phyloP scores from a whole-genome alignment of 1,140 invertebrate genomes.

The Bombus pascuorum region DNA sequence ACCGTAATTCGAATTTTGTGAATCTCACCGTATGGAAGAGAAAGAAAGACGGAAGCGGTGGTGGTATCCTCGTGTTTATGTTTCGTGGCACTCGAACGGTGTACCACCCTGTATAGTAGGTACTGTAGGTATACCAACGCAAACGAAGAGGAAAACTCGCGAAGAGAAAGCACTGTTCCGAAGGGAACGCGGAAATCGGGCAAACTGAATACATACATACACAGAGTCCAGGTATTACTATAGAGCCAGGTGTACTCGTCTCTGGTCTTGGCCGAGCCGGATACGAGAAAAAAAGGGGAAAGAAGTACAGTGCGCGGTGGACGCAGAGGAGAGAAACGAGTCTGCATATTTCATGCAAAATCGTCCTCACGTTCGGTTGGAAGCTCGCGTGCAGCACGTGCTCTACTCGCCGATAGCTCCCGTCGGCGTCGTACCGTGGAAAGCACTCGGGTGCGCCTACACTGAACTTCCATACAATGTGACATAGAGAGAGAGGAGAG shows the following conservation, averaged over 20 bases:
- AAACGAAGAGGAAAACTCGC: neutral
- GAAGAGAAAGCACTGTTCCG: neutral
- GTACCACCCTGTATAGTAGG: too few relatives aligned
- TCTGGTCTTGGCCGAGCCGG: neutral
- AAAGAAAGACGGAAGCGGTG: too few relatives aligned
- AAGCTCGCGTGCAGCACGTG: constrained; percentile 47
- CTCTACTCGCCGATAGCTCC: constrained; percentile 43
- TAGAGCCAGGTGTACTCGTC: neutral
- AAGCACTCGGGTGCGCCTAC: constrained; percentile 44
- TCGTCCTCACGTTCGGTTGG: constrained; percentile 47
- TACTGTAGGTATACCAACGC: too few relatives aligned
- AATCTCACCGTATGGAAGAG: too few relatives aligned
- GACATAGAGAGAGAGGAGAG: neutral
- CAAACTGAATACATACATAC: constrained; percentile 11
- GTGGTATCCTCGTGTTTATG: too few relatives aligned
- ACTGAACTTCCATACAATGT: neutral
- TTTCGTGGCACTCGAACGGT: too few relatives aligned
- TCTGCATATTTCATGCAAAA: constrained; percentile 67
- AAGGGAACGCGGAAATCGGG: neutral
- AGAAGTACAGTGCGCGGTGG: constrained; percentile 11
- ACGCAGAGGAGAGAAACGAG: constrained; percentile 23
- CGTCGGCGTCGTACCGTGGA: constrained; percentile 49
- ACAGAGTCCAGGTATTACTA: neutral
- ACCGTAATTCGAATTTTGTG: too few relatives aligned
- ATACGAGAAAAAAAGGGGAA: neutral